Conservation (phyloP, 2,888 invertebrate species). For the Scaptomyza reducta region DNA sequence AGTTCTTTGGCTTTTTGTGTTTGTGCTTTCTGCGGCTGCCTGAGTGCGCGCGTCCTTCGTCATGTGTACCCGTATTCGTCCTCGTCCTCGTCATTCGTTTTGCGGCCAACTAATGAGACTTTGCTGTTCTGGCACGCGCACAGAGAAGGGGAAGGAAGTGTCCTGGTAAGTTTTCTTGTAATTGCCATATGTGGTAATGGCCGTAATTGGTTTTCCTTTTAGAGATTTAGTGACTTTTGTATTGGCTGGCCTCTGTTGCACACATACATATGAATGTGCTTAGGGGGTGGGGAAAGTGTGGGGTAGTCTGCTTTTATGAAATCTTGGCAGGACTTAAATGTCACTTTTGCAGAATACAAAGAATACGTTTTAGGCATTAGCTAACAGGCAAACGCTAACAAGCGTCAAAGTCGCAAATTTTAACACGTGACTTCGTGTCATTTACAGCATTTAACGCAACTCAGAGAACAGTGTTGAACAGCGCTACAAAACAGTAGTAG, state of each 20-base stretch:
- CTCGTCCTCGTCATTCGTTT: constrained; percentile 51
- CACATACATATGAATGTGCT: constrained; percentile 14
- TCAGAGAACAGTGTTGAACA: constrained; percentile 28
- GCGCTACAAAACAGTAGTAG: constrained; percentile 18
- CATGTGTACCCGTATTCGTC: not conserved
- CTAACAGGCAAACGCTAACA: constrained; percentile 71
- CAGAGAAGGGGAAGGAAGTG: constrained; percentile 6
- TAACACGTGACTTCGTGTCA: constrained; percentile 81
- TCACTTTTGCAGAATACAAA: constrained; percentile 65
- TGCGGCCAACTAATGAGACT: constrained; percentile 73
- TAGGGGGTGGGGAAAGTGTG: too few species aligned
- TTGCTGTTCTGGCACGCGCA: constrained; percentile 70
- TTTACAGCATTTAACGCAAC: constrained; percentile 70
- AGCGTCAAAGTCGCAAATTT: constrained; percentile 75
- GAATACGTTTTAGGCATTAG: constrained; percentile 77
- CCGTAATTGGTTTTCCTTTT: constrained; percentile 77
- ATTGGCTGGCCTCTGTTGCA: constrained; percentile 61
- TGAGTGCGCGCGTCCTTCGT: constrained; percentile 29
- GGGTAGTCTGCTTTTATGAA: constrained; percentile 40
- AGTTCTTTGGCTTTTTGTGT: constrained; percentile 14
- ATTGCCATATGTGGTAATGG: constrained; percentile 77
- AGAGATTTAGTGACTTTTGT: constrained; percentile 75
- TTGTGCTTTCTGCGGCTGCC: not conserved
- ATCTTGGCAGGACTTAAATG: constrained; percentile 68
- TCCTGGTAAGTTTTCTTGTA: constrained; percentile 61